A percentile compares a stretch with the other conserved stretches of the same genome.
These are phyloP conservation scores for Biston stratarius DNA, from an alignment of 2,888 invertebrate species.

Conservation along the genomic window DNA sequence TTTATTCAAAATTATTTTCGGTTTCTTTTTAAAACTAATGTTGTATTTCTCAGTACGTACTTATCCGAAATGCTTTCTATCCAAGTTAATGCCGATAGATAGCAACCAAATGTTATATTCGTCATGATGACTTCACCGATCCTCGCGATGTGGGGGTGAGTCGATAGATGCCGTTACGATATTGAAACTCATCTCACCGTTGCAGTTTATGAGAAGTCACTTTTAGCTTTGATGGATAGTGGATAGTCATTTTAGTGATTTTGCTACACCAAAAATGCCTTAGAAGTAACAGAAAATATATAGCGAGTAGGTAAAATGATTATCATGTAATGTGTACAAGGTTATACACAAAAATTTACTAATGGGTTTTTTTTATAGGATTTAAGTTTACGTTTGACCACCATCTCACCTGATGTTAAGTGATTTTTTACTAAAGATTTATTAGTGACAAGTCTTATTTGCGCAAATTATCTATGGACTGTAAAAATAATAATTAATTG, in stretches of 20 bases:
- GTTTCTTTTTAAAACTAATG: background rate
- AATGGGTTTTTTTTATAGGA: too few relatives aligned
- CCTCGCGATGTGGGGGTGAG: constrained; percentile 41
- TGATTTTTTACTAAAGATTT: too few relatives aligned
- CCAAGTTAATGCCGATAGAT: constrained; percentile 77
- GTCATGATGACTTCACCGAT: constrained; percentile 69
- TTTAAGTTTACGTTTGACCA: too few relatives aligned
- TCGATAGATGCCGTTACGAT: constrained; percentile 49
- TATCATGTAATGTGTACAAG: too few relatives aligned
- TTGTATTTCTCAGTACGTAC: background rate
- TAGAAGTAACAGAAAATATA: background rate
- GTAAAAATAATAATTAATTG: too few relatives aligned
- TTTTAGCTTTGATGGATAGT: constrained; percentile 26
- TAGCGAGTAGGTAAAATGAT: too few relatives aligned
- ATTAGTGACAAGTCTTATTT: too few relatives aligned
- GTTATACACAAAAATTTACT: too few relatives aligned
- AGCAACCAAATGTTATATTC: constrained; percentile 76
- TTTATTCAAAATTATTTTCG: background rate
- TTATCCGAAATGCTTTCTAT: constrained; percentile 35
- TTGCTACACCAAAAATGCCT: constrained; percentile 1
- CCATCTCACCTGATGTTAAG: too few relatives aligned
- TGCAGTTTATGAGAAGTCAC: constrained; percentile 32
- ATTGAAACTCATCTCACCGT: constrained; percentile 55
- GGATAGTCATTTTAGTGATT: constrained; percentile 7
- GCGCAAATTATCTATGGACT: too few relatives aligned